Percentiles rank a stretch among this genome's conserved stretches.
Conservation (phyloP, 2,888 invertebrate genomes). For the Tromatobia lineatoria region DNA sequence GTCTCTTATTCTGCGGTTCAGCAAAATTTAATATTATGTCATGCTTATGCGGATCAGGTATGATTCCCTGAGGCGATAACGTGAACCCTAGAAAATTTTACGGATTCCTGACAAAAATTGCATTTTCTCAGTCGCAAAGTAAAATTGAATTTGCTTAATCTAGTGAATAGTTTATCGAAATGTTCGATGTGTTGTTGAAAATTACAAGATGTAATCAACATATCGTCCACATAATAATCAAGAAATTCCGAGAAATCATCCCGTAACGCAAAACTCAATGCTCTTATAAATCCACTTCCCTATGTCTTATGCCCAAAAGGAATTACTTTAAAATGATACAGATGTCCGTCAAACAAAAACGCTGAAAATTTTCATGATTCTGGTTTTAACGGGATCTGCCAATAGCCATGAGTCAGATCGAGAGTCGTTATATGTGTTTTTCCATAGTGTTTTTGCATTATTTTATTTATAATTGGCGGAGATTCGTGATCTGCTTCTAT, state of each 20-base stretch:
- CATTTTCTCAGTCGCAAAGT: constrained; percentile 66
- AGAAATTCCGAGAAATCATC: constrained; percentile 72
- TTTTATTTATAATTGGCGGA: constrained; percentile 47
- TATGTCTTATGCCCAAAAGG: constrained; percentile 71
- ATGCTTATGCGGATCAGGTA: constrained; percentile 60
- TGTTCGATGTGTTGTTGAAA: constrained; percentile 72
- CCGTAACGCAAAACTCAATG: constrained; percentile 65
- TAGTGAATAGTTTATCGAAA: constrained; percentile 66
- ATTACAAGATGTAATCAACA: constrained; percentile 71
- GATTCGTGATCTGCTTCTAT: not conserved
- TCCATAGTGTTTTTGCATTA: constrained; percentile 52
- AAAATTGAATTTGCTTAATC: constrained; percentile 65
- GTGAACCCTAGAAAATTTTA: constrained; percentile 68
- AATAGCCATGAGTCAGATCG: too few species aligned
- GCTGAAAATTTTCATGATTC: constrained; percentile 64
- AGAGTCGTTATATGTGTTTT: constrained; percentile 23
- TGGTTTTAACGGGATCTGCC: constrained; percentile 69
- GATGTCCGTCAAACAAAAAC: constrained; percentile 66
- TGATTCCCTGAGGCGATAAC: constrained; percentile 41
- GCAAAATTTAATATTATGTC: constrained; percentile 71
- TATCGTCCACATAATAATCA: too few species aligned
- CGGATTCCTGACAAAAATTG: constrained; percentile 28
- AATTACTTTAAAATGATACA: too few species aligned
- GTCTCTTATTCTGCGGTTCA: constrained; percentile 69
- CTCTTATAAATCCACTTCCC: not conserved